Evolutionary conservation across 1,140 invertebrate species (phyloP), one percentile per base, ranked within the genome.

Genomic region (Lepidostoma basale): DNA sequence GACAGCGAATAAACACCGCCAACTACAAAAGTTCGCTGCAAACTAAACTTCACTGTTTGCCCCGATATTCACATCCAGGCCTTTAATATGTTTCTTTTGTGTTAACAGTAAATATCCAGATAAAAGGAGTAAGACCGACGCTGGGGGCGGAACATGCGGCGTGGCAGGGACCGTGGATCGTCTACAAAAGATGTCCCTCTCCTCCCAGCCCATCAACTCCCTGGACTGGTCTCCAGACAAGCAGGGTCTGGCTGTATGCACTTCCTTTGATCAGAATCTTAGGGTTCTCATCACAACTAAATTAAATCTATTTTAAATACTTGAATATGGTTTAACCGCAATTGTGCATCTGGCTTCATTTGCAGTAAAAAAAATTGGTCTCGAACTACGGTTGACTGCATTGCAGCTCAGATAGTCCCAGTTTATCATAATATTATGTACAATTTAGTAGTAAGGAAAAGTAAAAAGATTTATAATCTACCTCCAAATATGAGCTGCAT

Each of bases 181-280:
- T 42, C 74, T 97, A 14, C 94, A 97, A 77, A 92, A 94, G 64
- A 87, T 86, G 68, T 88, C 88, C 0, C 69, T 98, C 23, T 92
- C 93, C 9, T 85, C 90, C n/a, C 96, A 98, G 77, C 96, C 96
- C 0, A 88, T 98, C 49, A 91, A 90, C 74, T 88, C 91, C 2
- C 90, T 95, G 68, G 93, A 97, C 76, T 98, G 96, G 96, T 94
- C 91, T 79, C 85, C 88, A 1, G 95, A 98, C 76, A 97, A 97
- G 78, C 78, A 87, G 28, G 96, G 96, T 10, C 81, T 98, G 0
- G 91, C 90, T 33, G 88, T 97, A 2, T 94, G 93, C 75, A 93
- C 93, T 2, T 88, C 94, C 0, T 97, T 98, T 78, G 96, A 98
- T 84, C 96, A 98, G 80, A 90, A 88, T 62, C 76, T 98, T n/a